These are phyloP conservation scores for Uria aalge DNA, from an alignment of 2,113 vertebrate species.

Conservation along the genomic window DNA sequence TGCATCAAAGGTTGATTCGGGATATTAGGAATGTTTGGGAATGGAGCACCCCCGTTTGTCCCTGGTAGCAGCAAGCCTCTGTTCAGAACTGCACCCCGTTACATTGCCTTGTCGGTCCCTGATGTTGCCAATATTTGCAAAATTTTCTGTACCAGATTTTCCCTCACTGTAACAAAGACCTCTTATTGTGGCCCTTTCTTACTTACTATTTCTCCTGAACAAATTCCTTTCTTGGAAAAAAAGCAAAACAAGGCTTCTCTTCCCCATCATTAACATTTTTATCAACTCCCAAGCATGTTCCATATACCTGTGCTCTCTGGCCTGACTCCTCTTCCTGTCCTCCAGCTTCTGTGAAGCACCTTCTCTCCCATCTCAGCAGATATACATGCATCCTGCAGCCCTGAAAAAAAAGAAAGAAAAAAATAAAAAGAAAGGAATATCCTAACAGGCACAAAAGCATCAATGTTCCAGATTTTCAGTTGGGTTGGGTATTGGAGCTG, in stretches of 20 bases:
- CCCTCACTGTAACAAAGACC: not conserved
- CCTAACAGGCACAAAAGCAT: not conserved
- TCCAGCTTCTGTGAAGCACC: not conserved
- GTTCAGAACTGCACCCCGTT: not conserved
- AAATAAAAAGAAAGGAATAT: not conserved
- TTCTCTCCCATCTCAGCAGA: not conserved
- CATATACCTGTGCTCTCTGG: not conserved
- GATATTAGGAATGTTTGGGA: not conserved
- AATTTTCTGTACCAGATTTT: not conserved
- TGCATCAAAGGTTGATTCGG: not conserved
- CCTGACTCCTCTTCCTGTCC: not conserved
- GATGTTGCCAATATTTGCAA: not conserved
- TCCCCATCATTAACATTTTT: not conserved
- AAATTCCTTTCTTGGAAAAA: not conserved
- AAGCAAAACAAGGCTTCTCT: not conserved
- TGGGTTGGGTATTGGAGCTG: not conserved
- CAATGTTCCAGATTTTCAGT: not conserved
- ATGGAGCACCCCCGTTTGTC: not conserved
- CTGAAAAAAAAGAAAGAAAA: not conserved
- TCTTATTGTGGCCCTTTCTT: not conserved
- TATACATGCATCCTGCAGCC: rapidly evolving
- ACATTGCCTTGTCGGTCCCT: rapidly evolving
- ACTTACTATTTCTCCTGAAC: not conserved
- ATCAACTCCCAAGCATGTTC: not conserved
- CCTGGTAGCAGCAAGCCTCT: not conserved